Evolutionary conservation across 2,113 vertebrate genomes (phyloP).

Genomic region (Cacatua alba): DNA sequence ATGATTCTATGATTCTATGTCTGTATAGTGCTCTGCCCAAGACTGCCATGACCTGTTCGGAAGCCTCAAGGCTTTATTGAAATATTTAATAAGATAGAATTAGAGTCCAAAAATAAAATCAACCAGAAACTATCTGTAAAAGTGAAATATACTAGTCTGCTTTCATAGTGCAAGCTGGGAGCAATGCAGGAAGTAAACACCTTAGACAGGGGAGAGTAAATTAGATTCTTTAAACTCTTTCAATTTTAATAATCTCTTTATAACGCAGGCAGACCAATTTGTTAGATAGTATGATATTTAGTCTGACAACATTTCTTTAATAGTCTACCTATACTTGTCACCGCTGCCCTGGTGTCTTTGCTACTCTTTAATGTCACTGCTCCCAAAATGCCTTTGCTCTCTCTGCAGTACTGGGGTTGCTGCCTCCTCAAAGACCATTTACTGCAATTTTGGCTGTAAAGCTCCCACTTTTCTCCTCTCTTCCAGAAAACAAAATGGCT

Average conservation of each 20-base stretch:
- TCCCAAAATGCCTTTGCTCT: background rate
- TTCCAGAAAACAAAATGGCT: background rate
- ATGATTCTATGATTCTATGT: no score
- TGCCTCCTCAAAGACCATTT: background rate
- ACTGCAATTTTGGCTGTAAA: background rate
- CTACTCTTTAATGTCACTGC: background rate
- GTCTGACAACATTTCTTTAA: background rate
- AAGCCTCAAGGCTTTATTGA: background rate
- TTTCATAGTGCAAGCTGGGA: constrained; percentile 25
- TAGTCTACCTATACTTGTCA: background rate
- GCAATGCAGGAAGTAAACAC: constrained; percentile 23
- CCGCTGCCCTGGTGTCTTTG: background rate
- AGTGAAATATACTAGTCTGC: background rate
- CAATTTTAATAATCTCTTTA: constrained; percentile 12
- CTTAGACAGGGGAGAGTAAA: constrained; percentile 12
- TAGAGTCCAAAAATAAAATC: constrained; percentile 38
- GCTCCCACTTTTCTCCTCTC: background rate
- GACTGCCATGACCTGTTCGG: background rate
- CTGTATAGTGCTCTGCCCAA: background rate
- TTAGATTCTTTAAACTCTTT: constrained; percentile 32
- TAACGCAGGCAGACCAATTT: background rate
- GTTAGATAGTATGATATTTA: background rate
- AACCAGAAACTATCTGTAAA: background rate
- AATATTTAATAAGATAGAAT: constrained; percentile 25
- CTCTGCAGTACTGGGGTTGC: background rate